Evolutionary conservation across 2,797 vertebrate species (phyloP), one percentile per base, ranked within the genome.

Genomic region (Platalea minor): DNA sequence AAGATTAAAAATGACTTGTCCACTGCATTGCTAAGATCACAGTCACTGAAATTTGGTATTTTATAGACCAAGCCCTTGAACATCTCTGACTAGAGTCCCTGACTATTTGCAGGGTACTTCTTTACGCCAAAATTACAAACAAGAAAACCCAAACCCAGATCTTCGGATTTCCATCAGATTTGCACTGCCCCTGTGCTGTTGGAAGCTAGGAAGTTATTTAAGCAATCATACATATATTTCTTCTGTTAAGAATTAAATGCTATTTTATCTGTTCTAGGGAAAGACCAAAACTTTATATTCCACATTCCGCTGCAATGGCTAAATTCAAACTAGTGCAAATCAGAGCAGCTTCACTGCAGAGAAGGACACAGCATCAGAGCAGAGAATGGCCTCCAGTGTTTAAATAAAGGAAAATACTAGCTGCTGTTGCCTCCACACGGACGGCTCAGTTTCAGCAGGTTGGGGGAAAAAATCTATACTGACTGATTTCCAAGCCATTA

Each of bases 401-500:
- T 80, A 89, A 94, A 79, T 68, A 91, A 93, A 68, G 50, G 57
- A 68, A 89, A 85, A 81, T 10, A 35, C 68, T 91, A 59, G 68
- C 88, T 91, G 90, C 80, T 80, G 46, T 12, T 84, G 68, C 43
- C 67, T 87, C 35, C 80, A 76, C 81, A 87, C 7, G 56, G 82
- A 94, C 88, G 92, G 73, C 89, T 93, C 80, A 1, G 43, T 89
- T 91, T 94, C 92, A 93, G 2, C 0, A 1, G 73, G 56, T 21
- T 68, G 48, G 57, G 54, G 59, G 54, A 2, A 60, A 67, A 85
- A 80, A 85, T 86, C 93, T 50, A 89, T 83, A 57, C 81, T 92
- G 92, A 75, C 84, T 85, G 81, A 73, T 95, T 93, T 95, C 91
- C 93, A 94, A 69, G 84, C 64, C 88, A 89, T 96, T 81, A 96